Conservation (phyloP, 2,888 invertebrate genomes). For the Sphinx pinastri region DNA sequence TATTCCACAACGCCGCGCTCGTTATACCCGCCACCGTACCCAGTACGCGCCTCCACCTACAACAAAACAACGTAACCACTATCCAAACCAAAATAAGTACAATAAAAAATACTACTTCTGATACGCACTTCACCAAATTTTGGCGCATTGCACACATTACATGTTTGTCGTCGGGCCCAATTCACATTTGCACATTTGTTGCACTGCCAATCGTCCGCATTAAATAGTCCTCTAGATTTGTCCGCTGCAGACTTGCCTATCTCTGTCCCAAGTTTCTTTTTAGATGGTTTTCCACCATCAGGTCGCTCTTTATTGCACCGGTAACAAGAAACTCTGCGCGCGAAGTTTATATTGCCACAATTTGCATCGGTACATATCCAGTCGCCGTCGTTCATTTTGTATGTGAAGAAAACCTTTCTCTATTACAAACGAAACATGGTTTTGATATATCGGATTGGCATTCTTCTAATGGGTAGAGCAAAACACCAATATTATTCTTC, state of each 20-base stretch:
- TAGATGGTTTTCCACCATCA: conserved; percentile 68
- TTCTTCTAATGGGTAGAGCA: conserved; percentile 42
- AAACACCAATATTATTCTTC: conserved; percentile 38
- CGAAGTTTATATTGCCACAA: conserved; percentile 98
- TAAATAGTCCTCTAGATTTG: conserved; percentile 97
- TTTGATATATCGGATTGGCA: conserved; percentile 35
- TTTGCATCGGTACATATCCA: conserved; percentile 87
- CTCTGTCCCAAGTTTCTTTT: conserved; percentile 96
- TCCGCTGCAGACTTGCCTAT: conserved; percentile 99
- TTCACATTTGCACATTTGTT: conserved; percentile 99
- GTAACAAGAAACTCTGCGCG: conserved; percentile 94
- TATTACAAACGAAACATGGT: conserved; percentile 42
- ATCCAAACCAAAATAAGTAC: conserved; percentile 8
- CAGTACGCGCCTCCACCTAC: conserved; percentile 88
- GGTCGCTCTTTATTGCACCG: conserved; percentile 91
- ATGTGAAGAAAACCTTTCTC: conserved; percentile 46
- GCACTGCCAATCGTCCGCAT: conserved; percentile 99
- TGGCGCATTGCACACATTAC: conserved; percentile 99
- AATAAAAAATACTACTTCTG: conserved; percentile 12
- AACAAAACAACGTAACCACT: conserved; percentile 38
- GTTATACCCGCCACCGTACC: conserved; percentile 96
- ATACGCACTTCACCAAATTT: conserved; percentile 96
- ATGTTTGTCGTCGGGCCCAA: conserved; percentile 97
- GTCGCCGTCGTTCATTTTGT: conserved; percentile 84
- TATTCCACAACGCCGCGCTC: conserved; percentile 98